Conservation (phyloP, 2,113 vertebrate species). For the Ia io region DNA sequence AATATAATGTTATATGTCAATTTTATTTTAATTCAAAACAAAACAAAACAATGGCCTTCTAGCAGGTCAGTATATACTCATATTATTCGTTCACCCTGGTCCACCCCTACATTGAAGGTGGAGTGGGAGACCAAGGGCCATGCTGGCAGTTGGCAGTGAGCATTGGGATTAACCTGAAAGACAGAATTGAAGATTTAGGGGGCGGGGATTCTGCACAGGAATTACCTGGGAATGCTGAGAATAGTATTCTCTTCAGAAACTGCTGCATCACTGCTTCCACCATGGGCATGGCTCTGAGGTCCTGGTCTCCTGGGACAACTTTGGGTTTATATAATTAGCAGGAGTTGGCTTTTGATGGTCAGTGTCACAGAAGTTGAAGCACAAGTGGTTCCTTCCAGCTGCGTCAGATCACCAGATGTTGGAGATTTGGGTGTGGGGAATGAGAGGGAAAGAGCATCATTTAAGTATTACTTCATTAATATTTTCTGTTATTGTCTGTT, state of each 20-base stretch:
- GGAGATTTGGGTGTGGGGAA: background rate
- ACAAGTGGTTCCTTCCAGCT: background rate
- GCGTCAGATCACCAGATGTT: conserved; percentile 56
- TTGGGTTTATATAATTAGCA: background rate
- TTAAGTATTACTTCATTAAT: conserved; percentile 45
- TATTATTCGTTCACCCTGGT: background rate
- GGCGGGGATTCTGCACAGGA: background rate
- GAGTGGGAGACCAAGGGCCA: background rate
- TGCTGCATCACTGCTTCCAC: background rate
- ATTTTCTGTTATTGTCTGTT: conserved; percentile 55
- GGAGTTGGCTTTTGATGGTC: background rate
- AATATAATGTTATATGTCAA: background rate
- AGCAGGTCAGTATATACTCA: background rate
- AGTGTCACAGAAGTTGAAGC: conserved; percentile 7
- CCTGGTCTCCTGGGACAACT: background rate
- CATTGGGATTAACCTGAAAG: background rate
- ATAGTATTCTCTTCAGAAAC: background rate
- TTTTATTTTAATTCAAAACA: background rate
- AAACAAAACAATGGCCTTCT: background rate
- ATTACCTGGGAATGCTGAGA: background rate
- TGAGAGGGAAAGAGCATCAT: background rate
- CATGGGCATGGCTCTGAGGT: background rate
- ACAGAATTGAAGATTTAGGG: background rate
- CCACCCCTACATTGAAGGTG: no score
- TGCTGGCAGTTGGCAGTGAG: no score